Conservation (phyloP, 2,113 vertebrate species). For the Cranoglanis bouderius region DNA sequence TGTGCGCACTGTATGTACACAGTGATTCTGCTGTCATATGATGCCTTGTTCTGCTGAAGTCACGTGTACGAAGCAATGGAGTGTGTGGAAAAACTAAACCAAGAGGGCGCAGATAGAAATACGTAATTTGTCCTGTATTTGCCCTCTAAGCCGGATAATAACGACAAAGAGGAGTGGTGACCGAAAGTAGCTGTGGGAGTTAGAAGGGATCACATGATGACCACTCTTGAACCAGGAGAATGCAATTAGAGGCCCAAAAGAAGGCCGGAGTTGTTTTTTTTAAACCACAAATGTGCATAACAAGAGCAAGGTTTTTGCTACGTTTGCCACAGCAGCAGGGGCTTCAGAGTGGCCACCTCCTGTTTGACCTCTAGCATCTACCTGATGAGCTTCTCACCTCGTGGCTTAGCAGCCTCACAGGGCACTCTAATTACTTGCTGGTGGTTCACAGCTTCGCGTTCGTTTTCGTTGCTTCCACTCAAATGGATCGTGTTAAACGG, state of each 20-base stretch:
- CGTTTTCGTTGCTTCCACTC: neutral
- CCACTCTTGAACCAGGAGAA: constrained; percentile 50
- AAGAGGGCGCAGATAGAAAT: neutral
- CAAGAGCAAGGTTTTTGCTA: neutral
- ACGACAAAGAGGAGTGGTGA: constrained; percentile 32
- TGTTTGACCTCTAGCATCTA: neutral
- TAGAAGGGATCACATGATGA: constrained; percentile 58
- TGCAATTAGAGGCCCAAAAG: constrained; percentile 65
- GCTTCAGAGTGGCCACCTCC: neutral
- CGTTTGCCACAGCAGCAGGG: constrained; percentile 7
- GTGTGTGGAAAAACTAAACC: neutral
- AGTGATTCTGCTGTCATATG: neutral
- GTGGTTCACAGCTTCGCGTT: neutral
- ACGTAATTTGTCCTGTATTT: constrained; percentile 36
- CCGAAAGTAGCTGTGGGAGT: constrained; percentile 30
- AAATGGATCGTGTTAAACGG: neutral
- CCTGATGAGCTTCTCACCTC: neutral
- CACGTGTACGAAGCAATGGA: neutral
- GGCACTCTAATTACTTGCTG: constrained; percentile 17
- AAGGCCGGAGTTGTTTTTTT: neutral
- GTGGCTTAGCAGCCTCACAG: neutral
- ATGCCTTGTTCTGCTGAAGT: neutral
- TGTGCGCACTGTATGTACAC: neutral
- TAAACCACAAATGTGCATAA: neutral
- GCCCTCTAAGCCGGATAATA: constrained; percentile 57